These are phyloP conservation scores for Drosophila peninsularis DNA, from an alignment of 2,888 invertebrate species.

Conservation along the genomic window DNA sequence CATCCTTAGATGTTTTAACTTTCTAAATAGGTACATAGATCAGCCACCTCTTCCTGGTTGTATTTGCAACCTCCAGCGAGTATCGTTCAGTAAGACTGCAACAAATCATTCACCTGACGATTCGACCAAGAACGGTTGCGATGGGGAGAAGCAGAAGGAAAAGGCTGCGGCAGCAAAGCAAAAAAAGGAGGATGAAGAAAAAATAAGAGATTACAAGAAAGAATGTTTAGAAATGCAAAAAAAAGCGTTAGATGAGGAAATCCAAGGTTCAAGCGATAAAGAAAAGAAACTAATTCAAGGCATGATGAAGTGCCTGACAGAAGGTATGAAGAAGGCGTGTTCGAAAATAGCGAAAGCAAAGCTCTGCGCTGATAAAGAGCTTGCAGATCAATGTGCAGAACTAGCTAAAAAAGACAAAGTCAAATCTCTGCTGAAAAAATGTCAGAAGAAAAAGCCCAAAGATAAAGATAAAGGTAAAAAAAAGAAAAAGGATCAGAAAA, in stretches of 20 bases:
- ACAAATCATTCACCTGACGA: neutral
- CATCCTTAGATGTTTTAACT: neutral
- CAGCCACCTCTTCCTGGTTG: neutral
- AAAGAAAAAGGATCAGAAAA: neutral
- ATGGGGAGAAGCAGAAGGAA: constrained; percentile 6
- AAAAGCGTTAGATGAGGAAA: neutral
- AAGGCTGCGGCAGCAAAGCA: neutral
- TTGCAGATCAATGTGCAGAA: neutral
- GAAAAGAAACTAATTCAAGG: constrained; percentile 16
- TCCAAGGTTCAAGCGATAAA: neutral
- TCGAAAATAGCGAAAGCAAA: constrained; percentile 22
- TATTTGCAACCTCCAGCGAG: neutral
- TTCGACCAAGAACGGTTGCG: neutral
- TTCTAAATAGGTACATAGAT: constrained; percentile 10
- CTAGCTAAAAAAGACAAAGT: constrained; percentile 15
- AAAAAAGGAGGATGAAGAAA: constrained; percentile 12
- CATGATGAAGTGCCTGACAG: constrained; percentile 30
- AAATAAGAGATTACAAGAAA: constrained; percentile 20
- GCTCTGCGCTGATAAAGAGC: constrained; percentile 15
- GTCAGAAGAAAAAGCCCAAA: neutral
- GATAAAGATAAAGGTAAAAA: neutral
- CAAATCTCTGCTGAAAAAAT: constrained; percentile 10
- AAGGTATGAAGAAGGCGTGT: constrained; percentile 32
- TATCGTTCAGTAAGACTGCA: neutral
- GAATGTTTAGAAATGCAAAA: constrained; percentile 33